Base-by-base conservation (phyloP, 2,113 vertebrate genomes). In the Gasterosteus aculeatus region DNA sequence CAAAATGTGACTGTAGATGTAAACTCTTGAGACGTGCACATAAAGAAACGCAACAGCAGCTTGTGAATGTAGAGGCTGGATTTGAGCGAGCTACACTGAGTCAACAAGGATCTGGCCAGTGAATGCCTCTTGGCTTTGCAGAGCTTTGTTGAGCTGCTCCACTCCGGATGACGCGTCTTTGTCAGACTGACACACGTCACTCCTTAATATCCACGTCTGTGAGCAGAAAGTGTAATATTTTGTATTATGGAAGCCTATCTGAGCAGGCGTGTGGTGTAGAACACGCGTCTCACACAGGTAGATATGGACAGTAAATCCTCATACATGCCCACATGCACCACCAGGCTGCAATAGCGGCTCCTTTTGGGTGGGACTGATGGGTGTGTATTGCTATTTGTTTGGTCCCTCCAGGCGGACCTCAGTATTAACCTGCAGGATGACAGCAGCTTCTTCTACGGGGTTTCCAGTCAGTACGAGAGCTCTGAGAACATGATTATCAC, bases 401-500 rank as follows among this genome's bases (percentile, higher is more conserved):
- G 47, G 26, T 29, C 51, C 60, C 63, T 82, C 5, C 73, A 98
- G 97, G 97, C 96, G 81, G 97, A 98, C 87, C 95, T 98, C 61
- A 98, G 96, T 82, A 92, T 96, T 49, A 96, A 95, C 86, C 94
- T 97, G 19, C 96, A 97, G 88, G 96, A 97, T 4, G 96, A 98
- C 92, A 96, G 95, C 90, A 94, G 91, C 89, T 94, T 96, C 92
- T 98, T 98, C 93, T 98, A 98, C 0, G 97, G 97, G 0, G 96
- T 98, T 61, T 98, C 97, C 85, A 98, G 97, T 91, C 97, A 98
- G 83, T 98, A 98, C 0, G 97, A 97, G 92, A 97, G 97, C 85
- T 92, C 94, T 0, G 97, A 98, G 85, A 98, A 96, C 89, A 98
- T 98, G 97, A 93, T 96, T 53, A 98, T 98, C 92, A 98, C 96